Evolutionary conservation across 2,888 invertebrate genomes (phyloP).

Genomic region (Seira musarum): DNA sequence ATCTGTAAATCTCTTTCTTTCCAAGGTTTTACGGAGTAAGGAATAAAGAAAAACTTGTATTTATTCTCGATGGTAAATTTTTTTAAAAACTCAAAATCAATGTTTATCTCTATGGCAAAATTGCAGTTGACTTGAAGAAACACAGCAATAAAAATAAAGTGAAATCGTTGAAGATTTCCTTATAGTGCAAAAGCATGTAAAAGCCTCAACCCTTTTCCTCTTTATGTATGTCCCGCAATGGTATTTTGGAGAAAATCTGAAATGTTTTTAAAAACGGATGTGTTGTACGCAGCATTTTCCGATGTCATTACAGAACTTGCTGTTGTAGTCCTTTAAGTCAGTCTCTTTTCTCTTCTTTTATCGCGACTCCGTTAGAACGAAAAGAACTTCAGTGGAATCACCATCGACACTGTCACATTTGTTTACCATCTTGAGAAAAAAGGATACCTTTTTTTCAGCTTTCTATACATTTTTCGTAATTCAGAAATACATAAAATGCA

Average conservation of each 20-base stretch:
- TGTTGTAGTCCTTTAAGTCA: conserved; percentile 19
- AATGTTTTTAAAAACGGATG: conserved; percentile 45
- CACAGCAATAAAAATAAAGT: conserved; percentile 19
- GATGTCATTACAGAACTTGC: conserved; percentile 32
- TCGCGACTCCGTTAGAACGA: conserved; percentile 18
- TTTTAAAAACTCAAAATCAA: conserved; percentile 16
- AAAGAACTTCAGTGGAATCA: conserved; percentile 40
- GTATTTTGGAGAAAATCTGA: conserved; percentile 26
- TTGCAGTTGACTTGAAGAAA: conserved; percentile 9
- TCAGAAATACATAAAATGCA: conserved; percentile 49
- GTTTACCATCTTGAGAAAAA: conserved; percentile 49
- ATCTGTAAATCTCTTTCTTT: conserved; percentile 17
- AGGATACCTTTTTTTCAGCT: conserved; percentile 8
- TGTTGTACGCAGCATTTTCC: conserved; percentile 23
- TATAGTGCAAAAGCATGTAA: conserved; percentile 17
- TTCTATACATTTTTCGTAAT: conserved; percentile 21
- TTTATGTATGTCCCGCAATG: neutral
- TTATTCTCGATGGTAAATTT: neutral
- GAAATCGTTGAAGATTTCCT: conserved; percentile 14
- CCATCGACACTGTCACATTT: conserved; percentile 57
- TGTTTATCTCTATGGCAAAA: neutral
- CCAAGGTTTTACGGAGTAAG: neutral
- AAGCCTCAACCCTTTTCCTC: conserved; percentile 9
- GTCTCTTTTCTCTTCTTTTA: conserved; percentile 16
- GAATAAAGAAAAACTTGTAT: neutral